Evolutionary conservation across 2,113 vertebrate genomes (phyloP).

Genomic region (Paradisaea rubra): DNA sequence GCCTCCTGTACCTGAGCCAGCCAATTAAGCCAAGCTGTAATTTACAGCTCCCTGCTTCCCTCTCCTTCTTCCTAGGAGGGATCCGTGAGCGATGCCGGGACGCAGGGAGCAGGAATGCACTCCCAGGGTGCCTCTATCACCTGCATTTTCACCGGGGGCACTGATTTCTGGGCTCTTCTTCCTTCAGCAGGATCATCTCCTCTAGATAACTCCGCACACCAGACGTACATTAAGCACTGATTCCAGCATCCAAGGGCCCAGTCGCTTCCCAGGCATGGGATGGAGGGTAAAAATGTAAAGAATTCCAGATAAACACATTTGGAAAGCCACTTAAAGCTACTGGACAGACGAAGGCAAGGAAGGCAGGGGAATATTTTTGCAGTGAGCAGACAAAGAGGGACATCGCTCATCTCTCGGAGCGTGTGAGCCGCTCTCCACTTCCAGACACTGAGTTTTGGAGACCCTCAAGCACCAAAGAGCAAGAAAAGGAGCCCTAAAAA

Average conservation of each 20-base stretch:
- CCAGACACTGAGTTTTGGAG: neutral
- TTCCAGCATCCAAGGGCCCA: neutral
- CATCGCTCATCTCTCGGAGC: neutral
- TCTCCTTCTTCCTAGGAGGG: neutral
- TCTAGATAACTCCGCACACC: conserved; percentile 6
- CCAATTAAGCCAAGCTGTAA: conserved; percentile 24
- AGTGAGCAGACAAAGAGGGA: neutral
- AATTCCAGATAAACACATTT: conserved; percentile 67
- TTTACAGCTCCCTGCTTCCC: conserved; percentile 34
- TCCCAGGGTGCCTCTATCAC: neutral
- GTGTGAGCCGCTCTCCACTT: neutral
- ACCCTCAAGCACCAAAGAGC: neutral
- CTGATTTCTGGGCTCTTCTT: neutral
- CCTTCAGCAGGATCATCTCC: conserved; percentile 33
- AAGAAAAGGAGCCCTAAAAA: neutral
- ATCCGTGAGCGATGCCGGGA: accelerated
- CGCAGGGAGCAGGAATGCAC: neutral
- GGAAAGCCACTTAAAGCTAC: conserved; percentile 59
- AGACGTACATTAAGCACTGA: neutral
- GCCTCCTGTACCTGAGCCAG: neutral
- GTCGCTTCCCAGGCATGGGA: conserved; percentile 19
- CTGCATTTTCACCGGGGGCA: neutral
- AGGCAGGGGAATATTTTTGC: neutral
- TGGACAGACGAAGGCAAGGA: neutral
- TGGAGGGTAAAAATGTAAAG: conserved; percentile 57